These are phyloP conservation scores for Sycobia sp. DNA, from an alignment of 1,140 invertebrate genomes.

Conservation along the genomic window DNA sequence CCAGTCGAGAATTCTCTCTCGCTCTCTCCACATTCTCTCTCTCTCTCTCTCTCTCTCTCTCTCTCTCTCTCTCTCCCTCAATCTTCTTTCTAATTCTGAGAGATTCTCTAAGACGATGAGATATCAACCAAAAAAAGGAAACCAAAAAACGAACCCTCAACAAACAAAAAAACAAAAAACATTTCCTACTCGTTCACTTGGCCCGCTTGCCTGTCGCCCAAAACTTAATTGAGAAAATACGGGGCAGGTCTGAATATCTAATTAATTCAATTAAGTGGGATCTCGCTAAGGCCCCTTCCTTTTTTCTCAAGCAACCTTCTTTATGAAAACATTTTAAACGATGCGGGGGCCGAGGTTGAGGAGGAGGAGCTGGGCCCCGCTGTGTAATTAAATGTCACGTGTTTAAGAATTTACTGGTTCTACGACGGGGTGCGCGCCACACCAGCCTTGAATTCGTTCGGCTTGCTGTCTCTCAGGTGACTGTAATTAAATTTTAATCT, in stretches of 20 bases:
- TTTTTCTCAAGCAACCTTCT: not conserved
- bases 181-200: not conserved
- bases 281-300: not conserved
- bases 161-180: conserved; percentile 1
- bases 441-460: not conserved
- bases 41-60: not conserved
- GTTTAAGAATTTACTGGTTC: conserved; percentile 17
- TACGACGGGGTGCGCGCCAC: too few species aligned
- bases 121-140: too few species aligned
- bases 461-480: not conserved
- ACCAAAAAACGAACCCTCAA: too few species aligned
- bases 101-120: too few species aligned
- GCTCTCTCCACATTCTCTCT: too few species aligned
- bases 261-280: conserved; percentile 21
- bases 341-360: not conserved
- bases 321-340: not conserved
- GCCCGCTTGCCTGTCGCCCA: not conserved
- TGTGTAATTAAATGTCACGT: conserved; percentile 18
- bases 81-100: too few species aligned
- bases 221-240: conserved; percentile 3
- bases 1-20: not conserved
- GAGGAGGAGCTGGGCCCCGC: not conserved
- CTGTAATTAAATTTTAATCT: conserved; percentile 27
- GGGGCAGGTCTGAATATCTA: not conserved
- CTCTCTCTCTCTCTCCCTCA: not conserved